A percentile compares a stretch with the other conserved stretches of the same genome.
phyloP scores from a whole-genome alignment of 2,888 invertebrate species.

The Nysson spinosus region DNA sequence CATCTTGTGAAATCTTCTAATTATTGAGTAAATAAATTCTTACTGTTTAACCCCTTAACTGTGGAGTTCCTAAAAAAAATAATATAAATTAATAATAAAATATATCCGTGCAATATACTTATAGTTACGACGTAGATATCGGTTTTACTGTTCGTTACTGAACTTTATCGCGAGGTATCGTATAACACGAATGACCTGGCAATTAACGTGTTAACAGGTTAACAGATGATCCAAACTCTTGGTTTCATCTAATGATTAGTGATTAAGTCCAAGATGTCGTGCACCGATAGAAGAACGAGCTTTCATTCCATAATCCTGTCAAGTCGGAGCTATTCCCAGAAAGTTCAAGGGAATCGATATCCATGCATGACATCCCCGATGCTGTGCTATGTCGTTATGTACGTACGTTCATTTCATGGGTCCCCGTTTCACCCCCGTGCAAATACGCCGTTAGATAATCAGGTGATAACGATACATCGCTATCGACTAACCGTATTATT shows the following conservation, averaged over 20 bases:
- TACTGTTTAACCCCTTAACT: no score
- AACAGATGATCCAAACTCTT: no score
- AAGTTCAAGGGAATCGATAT: slow-evolving; percentile 39
- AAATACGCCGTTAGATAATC: slow-evolving; percentile 42
- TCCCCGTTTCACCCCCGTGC: slow-evolving; percentile 1
- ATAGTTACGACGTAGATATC: no score
- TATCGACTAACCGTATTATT: slow-evolving; percentile 36
- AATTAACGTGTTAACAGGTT: no score
- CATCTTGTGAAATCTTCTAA: no score
- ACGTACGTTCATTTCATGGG: slow-evolving; percentile 19
- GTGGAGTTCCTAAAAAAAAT: no score
- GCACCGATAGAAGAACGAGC: slow-evolving; percentile 25
- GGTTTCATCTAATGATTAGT: slow-evolving; percentile 32
- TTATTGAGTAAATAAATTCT: no score
- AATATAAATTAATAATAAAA: no score
- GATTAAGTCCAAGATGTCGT: slow-evolving; percentile 24
- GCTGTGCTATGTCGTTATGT: slow-evolving; percentile 10
- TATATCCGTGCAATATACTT: no score
- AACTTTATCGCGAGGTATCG: no score
- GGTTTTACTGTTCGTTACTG: no score
- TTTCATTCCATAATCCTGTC: slow-evolving; percentile 47
- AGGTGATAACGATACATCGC: slow-evolving; percentile 30
- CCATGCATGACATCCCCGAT: slow-evolving; percentile 13
- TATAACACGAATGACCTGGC: no score
- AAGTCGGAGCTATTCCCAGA: slow-evolving; percentile 24